These are phyloP conservation scores for Echiichthys vipera DNA, from an alignment of 2,797 vertebrate species.

Conservation along the genomic window DNA sequence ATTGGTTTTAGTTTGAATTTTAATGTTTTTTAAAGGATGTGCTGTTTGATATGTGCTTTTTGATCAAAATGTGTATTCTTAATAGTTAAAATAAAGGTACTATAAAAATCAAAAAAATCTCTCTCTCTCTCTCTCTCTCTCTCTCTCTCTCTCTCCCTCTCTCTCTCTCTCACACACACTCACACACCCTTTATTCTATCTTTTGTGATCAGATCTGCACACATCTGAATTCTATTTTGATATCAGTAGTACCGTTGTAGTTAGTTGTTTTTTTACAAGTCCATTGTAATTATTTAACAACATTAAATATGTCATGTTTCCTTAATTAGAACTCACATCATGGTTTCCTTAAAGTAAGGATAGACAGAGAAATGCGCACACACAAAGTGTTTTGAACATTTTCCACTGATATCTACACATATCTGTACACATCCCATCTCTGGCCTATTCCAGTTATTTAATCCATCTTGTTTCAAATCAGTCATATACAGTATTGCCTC, in stretches of 20 bases:
- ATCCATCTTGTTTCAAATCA: background rate
- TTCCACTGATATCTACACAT: background rate
- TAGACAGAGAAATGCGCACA: background rate
- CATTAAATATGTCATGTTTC: background rate
- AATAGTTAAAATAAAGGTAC: too few relatives aligned
- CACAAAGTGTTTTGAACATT: background rate
- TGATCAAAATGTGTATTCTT: too few relatives aligned
- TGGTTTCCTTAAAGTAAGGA: too few relatives aligned
- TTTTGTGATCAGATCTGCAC: background rate
- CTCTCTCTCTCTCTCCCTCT: background rate
- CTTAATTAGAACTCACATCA: too few relatives aligned
- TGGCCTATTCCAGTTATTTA: background rate
- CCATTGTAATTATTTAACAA: background rate
- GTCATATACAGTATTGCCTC: background rate
- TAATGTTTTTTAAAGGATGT: too few relatives aligned
- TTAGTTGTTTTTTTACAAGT: background rate
- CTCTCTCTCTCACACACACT: background rate
- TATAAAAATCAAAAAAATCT: too few relatives aligned
- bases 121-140: background rate
- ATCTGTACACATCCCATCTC: background rate
- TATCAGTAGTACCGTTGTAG: background rate
- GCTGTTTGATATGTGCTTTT: too few relatives aligned
- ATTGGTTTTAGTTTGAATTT: too few relatives aligned
- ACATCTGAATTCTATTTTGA: background rate
- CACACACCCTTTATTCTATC: background rate